Evolutionary conservation across 2,888 invertebrate genomes (phyloP).

Genomic region (Piscicola geometra): DNA sequence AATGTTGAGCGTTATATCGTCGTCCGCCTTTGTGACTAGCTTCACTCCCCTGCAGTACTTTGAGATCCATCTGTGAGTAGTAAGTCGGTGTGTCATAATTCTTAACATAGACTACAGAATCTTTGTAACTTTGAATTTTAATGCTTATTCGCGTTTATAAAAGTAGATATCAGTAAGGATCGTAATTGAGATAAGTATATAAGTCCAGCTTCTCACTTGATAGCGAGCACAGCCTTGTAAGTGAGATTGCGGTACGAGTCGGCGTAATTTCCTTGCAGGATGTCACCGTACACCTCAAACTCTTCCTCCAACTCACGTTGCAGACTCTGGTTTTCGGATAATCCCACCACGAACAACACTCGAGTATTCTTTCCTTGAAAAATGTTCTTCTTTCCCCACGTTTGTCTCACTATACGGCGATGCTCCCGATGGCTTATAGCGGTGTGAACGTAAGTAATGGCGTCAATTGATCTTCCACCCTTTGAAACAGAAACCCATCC

Average conservation of each 20-base stretch:
- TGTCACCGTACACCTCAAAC: constrained; percentile 48
- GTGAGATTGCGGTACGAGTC: constrained; percentile 57
- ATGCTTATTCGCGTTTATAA: too few relatives aligned
- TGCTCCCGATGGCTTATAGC: not conserved
- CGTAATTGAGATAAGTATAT: too few relatives aligned
- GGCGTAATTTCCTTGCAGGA: constrained; percentile 52
- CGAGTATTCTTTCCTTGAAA: constrained; percentile 7
- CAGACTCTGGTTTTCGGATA: not conserved
- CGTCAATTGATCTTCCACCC: not conserved
- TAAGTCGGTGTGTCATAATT: not conserved
- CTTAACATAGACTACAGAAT: too few relatives aligned
- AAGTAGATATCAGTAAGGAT: too few relatives aligned
- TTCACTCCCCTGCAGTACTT: constrained; percentile 27
- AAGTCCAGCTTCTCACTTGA: constrained; percentile 46
- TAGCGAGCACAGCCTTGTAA: constrained; percentile 55
- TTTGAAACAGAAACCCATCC: not conserved
- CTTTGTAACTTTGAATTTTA: not conserved
- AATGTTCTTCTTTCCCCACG: constrained; percentile 18
- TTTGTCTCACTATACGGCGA: constrained; percentile 21
- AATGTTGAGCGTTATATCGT: constrained; percentile 32
- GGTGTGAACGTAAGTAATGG: constrained; percentile 32
- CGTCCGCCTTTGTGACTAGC: constrained; percentile 30
- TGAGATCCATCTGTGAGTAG: constrained; percentile 17
- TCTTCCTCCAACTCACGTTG: constrained; percentile 43
- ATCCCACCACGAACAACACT: constrained; percentile 25